Conservation (phyloP, 2,113 vertebrate genomes). For the Pogona vitticeps region DNA sequence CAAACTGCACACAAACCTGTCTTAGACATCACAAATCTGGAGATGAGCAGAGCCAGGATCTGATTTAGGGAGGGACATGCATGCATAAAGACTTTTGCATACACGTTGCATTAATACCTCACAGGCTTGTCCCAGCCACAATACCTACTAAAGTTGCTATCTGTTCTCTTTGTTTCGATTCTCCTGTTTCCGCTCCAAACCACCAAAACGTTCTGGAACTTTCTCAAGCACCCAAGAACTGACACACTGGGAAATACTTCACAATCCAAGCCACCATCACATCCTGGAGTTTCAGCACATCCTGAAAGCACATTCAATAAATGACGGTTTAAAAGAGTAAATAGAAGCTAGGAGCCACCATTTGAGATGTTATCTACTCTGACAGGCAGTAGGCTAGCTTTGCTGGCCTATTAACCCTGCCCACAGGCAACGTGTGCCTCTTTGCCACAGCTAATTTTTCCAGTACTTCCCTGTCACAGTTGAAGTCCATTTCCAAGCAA, state of each 20-base stretch:
- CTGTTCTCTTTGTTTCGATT: constrained; percentile 5
- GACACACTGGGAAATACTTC: neutral
- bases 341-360: neutral
- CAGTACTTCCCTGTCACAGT: constrained; percentile 56
- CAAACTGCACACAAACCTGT: neutral
- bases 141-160: neutral
- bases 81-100: neutral
- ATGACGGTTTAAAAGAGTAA: constrained; percentile 46
- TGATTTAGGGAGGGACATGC: neutral
- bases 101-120: neutral
- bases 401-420: constrained; percentile 58
- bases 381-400: constrained; percentile 63
- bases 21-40: neutral
- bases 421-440: constrained; percentile 53
- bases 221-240: neutral
- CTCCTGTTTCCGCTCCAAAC: neutral
- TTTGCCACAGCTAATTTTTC: constrained; percentile 61
- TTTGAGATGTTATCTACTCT: constrained; percentile 50
- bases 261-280: constrained; percentile 3
- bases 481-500: constrained; percentile 40
- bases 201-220: constrained; percentile 16
- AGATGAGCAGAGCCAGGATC: neutral
- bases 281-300: neutral
- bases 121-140: neutral
- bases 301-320: constrained; percentile 38